Evolutionary conservation across 2,888 invertebrate genomes (phyloP), one percentile per base, ranked within the genome.

Genomic region (Watsonalla cultraria): DNA sequence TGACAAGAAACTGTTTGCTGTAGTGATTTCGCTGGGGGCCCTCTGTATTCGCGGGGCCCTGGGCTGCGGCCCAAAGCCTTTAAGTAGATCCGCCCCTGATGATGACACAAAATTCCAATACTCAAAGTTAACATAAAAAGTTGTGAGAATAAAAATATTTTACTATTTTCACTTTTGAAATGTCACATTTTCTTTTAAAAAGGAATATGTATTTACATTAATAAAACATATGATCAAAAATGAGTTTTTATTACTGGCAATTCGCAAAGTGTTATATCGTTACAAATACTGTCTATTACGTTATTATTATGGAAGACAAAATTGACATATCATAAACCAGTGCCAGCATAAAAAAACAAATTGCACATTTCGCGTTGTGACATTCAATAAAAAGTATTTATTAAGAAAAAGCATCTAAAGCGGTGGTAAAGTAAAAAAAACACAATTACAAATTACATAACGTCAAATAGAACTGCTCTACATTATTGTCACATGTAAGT

Each of bases 91-190:
- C n/a, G n/a, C n/a, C n/a, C n/a, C n/a, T n/a, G n/a, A n/a, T n/a
- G n/a, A n/a, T n/a, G n/a, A n/a, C n/a, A n/a, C n/a, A n/a, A n/a
- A n/a, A n/a, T n/a, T n/a, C n/a, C 51, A 54, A 57, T 53, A 52
- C 46, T 54, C 51, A 47, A 54, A 15, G 54, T 54, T 48, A 42
- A 56, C 33, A 51, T 35, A 53, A 60, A 56, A 24, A 2, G 54
- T 79, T 83, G 82, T 82, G 82, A 81, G 80, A 69, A 2, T 70
- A 57, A 64, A 48, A 37, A 62, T 68, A 77, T 80, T 82, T 81
- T 83, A 83, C 82, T 82, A 83, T 83, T 81, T 82, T 82, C 83
- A 74, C 65, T 73, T 83, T 81, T 79, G 64, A 61, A 59, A 47
- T 58, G 63, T 63, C 65, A 68, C 59, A 58, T 74, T 74, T 60